Evolutionary conservation across 37 sponge, comb jelly and placozoan species (phyloP).

Genomic region (Trichoplax adhaerens): DNA sequence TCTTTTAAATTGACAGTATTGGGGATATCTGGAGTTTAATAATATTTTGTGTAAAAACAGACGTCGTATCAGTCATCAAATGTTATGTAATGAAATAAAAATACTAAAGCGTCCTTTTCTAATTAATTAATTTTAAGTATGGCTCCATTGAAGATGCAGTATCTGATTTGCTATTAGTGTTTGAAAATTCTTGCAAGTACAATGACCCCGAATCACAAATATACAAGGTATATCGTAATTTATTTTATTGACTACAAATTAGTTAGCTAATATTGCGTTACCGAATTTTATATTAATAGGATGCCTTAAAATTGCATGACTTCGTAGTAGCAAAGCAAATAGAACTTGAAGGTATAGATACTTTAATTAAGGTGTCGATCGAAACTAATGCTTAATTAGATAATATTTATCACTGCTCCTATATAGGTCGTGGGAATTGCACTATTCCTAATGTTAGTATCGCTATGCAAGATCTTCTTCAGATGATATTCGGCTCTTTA

Average conservation of each 20-base stretch:
- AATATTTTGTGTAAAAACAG: no score
- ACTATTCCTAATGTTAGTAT: no score
- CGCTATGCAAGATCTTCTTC: no score
- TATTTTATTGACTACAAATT: no score
- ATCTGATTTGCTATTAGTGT: slow-evolving; percentile 40
- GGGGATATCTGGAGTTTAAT: no score
- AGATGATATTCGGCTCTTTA: no score
- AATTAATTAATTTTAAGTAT: slow-evolving; percentile 14
- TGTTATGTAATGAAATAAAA: no score
- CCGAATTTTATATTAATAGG: slow-evolving; percentile 10
- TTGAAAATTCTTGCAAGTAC: slow-evolving; percentile 46
- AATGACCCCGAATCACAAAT: slow-evolving; percentile 5
- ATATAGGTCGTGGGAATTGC: no score
- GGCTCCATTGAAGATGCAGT: slow-evolving; percentile 25
- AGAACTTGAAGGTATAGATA: slow-evolving; percentile 14
- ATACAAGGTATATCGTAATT: slow-evolving; percentile 8
- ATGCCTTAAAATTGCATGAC: slow-evolving; percentile 34
- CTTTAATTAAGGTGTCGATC: not conserved
- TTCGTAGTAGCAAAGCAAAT: slow-evolving; percentile 23
- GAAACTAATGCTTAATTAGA: no score
- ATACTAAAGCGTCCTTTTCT: not conserved
- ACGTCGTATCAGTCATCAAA: no score
- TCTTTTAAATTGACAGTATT: no score
- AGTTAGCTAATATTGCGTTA: not conserved
- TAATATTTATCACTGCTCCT: no score